Percentiles rank a stretch among this genome's conserved stretches.
Conservation (phyloP, 1,140 invertebrate genomes). For the Drosophila sp. region DNA sequence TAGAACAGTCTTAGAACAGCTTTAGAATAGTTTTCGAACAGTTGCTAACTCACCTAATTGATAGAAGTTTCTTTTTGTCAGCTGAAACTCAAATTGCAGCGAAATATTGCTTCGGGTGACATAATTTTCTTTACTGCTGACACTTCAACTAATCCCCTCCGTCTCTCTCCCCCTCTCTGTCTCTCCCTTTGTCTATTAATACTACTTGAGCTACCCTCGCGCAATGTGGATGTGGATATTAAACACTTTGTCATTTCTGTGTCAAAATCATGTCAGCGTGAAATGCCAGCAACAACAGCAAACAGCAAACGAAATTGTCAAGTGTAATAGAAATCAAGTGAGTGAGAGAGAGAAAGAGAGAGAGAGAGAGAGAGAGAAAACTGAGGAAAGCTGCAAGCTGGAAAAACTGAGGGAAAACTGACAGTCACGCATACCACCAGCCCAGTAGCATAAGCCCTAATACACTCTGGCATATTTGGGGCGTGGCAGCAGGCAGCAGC, state of each 20-base stretch:
- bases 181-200: constrained; percentile 32
- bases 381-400: constrained; percentile 23
- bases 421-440: constrained; percentile 43
- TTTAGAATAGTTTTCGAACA: neutral
- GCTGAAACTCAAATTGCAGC: neutral
- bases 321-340: constrained; percentile 61
- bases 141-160: neutral
- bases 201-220: constrained; percentile 41
- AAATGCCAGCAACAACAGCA: constrained; percentile 36
- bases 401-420: constrained; percentile 21
- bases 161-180: neutral
- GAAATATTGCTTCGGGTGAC: neutral
- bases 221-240: constrained; percentile 36
- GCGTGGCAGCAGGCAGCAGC: constrained; percentile 38
- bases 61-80: neutral
- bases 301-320: constrained; percentile 49
- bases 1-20: neutral
- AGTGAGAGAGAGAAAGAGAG: constrained; percentile 36
- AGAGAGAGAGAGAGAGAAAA: constrained; percentile 41
- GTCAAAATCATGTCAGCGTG: constrained; percentile 70
- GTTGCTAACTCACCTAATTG: neutral
- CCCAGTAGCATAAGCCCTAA: constrained; percentile 27
- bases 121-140: constrained; percentile 10
- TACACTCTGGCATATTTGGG: constrained; percentile 55
- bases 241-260: constrained; percentile 74